phyloP scores from a whole-genome alignment of 2,113 vertebrate genomes.

The Dendrocopos noguchii region DNA sequence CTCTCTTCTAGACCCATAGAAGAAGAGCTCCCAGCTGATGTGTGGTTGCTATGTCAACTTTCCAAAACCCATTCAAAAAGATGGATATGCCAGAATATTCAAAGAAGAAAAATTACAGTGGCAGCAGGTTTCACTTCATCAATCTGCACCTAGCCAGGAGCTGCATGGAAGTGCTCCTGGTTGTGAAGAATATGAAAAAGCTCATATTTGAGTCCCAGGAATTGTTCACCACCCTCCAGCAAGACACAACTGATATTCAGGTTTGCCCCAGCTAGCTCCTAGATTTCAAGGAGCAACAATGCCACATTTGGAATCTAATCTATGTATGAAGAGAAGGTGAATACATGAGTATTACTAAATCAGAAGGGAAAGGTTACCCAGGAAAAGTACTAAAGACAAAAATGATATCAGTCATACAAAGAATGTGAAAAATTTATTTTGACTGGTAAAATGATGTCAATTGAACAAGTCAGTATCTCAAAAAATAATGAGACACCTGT shows the following conservation, averaged over 20 bases:
- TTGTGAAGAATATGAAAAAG: not conserved
- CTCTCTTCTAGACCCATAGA: not conserved
- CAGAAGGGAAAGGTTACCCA: not conserved
- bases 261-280: not conserved
- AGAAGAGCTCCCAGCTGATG: not conserved
- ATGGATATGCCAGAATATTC: not conserved
- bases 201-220: not conserved
- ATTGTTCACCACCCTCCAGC: not conserved
- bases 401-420: not conserved
- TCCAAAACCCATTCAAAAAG: not conserved
- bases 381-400: not conserved
- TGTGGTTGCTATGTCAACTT: no score
- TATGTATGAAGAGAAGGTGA: not conserved
- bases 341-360: not conserved
- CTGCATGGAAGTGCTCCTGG: not conserved
- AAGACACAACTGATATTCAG: not conserved
- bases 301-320: not conserved
- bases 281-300: not conserved
- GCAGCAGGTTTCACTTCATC: not conserved
- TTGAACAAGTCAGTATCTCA: not conserved
- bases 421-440: not conserved
- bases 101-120: not conserved
- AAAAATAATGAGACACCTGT: not conserved
- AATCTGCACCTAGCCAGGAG: not conserved
- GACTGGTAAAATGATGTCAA: not conserved